Base-by-base conservation (phyloP, 1,140 invertebrate genomes). In the Tetraneura akinire region DNA sequence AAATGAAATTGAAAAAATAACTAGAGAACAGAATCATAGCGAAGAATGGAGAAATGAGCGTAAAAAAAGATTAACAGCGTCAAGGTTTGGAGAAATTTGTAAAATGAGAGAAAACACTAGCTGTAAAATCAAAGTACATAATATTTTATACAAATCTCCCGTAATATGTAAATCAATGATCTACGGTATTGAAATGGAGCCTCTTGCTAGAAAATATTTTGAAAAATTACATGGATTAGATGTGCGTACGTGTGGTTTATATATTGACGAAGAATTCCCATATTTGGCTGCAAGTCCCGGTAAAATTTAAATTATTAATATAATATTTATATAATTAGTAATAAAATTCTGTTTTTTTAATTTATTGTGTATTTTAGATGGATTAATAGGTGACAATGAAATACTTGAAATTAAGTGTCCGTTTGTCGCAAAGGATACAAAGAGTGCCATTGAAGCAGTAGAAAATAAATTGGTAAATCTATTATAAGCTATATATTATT, bases 281-380 rank as follows among this genome's bases (percentile, higher is more conserved):
- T 68, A 42, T 68, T 45, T 68, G 32, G 64, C 64, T 13, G 64
- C n/a, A 23, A 68, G 64, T n/a, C 64, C 64, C 23, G 64, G 37
- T 64, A 64, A 32, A 29, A 55, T 1, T 64, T 32, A 21, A 55
- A 23, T 23, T 55, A n/a, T n/a, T n/a, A n/a, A n/a, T n/a, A n/a
- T n/a, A n/a, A n/a, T n/a, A n/a, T n/a, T n/a, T n/a, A n/a, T n/a
- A n/a, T n/a, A n/a, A n/a, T n/a, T n/a, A n/a, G n/a, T n/a, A n/a
- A n/a, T n/a, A n/a, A n/a, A n/a, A n/a, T n/a, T n/a, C n/a, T n/a
- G n/a, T n/a, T n/a, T n/a, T n/a, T n/a, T n/a, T n/a, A n/a, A n/a
- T n/a, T n/a, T n/a, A n/a, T n/a, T n/a, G n/a, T n/a, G n/a, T 55
- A 55, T 55, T 23, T 45, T 23, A 68, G 64, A 68, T 68, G 64